Conservation (phyloP, 2,888 invertebrate species). For the Caenorhabditis sinica region DNA sequence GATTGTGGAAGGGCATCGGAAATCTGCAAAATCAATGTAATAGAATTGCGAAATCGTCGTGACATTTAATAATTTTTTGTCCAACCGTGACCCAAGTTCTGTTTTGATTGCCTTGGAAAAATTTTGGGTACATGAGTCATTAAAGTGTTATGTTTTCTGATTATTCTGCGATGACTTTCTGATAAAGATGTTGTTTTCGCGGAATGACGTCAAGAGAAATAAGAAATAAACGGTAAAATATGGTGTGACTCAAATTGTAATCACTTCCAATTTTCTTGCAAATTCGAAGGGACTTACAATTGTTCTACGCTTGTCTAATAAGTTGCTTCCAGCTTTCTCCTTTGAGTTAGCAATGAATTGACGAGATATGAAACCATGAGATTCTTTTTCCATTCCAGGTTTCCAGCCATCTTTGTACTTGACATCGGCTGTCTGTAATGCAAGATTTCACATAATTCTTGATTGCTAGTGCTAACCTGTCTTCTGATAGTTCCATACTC, state of each 20-base stretch:
- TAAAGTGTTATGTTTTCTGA: conserved; percentile 45
- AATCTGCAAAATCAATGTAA: conserved; percentile 46
- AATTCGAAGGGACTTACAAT: conserved; percentile 51
- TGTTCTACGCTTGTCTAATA: conserved; percentile 75
- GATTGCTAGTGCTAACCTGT: conserved; percentile 72
- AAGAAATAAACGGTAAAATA: not conserved
- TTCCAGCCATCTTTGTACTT: conserved; percentile 74
- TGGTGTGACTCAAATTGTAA: conserved; percentile 50
- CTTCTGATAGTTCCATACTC: conserved; percentile 73
- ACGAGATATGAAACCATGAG: conserved; percentile 77
- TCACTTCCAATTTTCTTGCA: not conserved
- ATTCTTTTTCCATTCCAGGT: conserved; percentile 75
- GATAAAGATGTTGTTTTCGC: conserved; percentile 53
- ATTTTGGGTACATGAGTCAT: conserved; percentile 38
- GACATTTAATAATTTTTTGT: conserved; percentile 4
- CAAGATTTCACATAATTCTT: not conserved
- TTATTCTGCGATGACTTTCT: conserved; percentile 34
- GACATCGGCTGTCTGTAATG: conserved; percentile 75
- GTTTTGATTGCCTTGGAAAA: conserved; percentile 12
- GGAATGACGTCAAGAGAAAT: conserved; percentile 46
- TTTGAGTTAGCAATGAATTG: conserved; percentile 78
- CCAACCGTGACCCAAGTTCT: conserved; percentile 16
- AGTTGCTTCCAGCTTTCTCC: conserved; percentile 78
- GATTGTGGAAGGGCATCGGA: conserved; percentile 63
- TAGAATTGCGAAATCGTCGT: not conserved